These are phyloP conservation scores for Arizona elegans DNA, from an alignment of 2,113 vertebrate species.

Conservation along the genomic window DNA sequence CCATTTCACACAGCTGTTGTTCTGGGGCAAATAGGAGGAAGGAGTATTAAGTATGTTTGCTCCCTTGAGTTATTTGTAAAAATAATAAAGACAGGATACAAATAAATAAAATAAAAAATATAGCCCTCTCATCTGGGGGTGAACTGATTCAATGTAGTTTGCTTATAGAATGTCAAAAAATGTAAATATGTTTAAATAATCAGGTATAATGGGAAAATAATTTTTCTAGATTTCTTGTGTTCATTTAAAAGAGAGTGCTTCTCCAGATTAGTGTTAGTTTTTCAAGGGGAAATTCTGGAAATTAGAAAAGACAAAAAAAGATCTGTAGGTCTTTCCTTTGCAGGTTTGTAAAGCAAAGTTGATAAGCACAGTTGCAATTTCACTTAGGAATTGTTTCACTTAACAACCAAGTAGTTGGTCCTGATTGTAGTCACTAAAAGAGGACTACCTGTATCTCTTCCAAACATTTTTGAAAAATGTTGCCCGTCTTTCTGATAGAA, in stretches of 20 bases:
- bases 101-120: not conserved
- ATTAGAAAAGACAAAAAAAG: not conserved
- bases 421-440: not conserved
- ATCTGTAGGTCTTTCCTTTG: not conserved
- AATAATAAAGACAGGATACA: not conserved
- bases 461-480: not conserved
- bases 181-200: not conserved
- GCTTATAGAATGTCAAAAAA: not conserved
- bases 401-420: not conserved
- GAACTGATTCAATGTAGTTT: not conserved
- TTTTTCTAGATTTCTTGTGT: not conserved
- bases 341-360: not conserved
- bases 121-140: not conserved
- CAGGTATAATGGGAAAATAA: not conserved
- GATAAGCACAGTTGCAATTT: not conserved
- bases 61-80: not conserved
- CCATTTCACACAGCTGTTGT: not conserved
- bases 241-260: not conserved
- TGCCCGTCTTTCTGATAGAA: not conserved
- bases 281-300: not conserved
- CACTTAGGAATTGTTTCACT: not conserved
- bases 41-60: not conserved
- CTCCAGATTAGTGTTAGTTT: not conserved
- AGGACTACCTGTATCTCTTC: not conserved
- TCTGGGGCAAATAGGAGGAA: not conserved